phyloP scores from a whole-genome alignment of 1,140 invertebrate species.

The Physella acuta region DNA sequence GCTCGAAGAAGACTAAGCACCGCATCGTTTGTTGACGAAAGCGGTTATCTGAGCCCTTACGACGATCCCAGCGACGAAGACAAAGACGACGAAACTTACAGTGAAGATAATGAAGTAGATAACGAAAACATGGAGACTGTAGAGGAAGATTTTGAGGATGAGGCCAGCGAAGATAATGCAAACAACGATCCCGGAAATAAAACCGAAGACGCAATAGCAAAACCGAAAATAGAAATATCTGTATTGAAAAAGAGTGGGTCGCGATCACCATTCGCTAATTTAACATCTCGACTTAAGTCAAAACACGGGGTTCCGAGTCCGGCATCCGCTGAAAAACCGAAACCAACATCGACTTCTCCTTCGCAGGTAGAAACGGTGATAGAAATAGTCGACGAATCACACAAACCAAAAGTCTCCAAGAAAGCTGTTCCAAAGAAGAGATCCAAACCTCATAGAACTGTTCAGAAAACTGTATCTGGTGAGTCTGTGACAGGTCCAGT shows the following conservation, averaged over 20 bases:
- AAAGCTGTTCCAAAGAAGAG: background rate
- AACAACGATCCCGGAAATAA: background rate
- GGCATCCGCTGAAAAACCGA: background rate
- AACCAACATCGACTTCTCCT: background rate
- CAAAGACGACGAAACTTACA: background rate
- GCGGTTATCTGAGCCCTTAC: background rate
- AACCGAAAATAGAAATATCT: too few species aligned
- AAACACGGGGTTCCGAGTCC: background rate
- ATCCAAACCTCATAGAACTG: background rate
- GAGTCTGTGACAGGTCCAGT: background rate
- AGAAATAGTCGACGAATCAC: background rate
- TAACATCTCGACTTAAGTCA: background rate
- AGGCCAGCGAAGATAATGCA: background rate
- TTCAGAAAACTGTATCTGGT: background rate
- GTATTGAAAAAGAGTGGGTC: background rate
- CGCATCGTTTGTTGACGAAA: background rate
- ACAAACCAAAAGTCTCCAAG: background rate
- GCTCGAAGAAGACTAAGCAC: background rate
- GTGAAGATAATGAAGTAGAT: background rate
- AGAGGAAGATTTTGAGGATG: background rate
- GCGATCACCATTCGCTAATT: background rate
- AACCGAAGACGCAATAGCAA: background rate
- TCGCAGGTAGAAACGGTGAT: background rate
- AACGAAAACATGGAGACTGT: background rate
- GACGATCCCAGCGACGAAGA: background rate